Conservation (phyloP, 2,113 vertebrate genomes). For the Barnardius zonarius region DNA sequence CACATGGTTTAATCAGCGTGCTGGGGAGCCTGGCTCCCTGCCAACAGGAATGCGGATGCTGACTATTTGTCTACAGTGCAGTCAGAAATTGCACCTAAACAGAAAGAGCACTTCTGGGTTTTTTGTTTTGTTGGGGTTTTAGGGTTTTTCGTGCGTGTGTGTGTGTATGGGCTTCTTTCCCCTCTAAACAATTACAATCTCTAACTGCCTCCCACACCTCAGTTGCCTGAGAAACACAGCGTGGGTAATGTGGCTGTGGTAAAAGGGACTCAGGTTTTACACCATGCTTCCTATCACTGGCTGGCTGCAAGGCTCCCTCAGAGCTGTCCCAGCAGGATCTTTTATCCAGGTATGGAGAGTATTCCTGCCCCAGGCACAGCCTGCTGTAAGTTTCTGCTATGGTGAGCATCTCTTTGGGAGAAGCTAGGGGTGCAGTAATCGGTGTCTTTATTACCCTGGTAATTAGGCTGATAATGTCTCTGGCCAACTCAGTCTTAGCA, state of each 20-base stretch:
- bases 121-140: too few relatives aligned
- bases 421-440: background rate
- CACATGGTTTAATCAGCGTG: background rate
- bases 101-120: background rate
- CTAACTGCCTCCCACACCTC: constrained; percentile 39
- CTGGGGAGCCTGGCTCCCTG: background rate
- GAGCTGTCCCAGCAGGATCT: background rate
- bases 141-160: background rate
- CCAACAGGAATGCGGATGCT: background rate
- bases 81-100: constrained; percentile 31
- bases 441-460: background rate
- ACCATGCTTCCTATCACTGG: background rate
- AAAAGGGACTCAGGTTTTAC: background rate
- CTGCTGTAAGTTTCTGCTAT: background rate
- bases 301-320: background rate
- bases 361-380: background rate
- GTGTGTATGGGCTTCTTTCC: background rate
- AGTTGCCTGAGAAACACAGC: constrained; percentile 69
- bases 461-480: background rate
- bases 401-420: background rate
- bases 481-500: background rate
- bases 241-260: constrained; percentile 22
- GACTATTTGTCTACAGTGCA: constrained; percentile 23
- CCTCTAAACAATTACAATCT: constrained; percentile 42
- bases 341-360: background rate